Percentiles rank a stretch among this genome's conserved stretches.
Conservation (phyloP, 2,113 vertebrate genomes). For the Vimba vimba region DNA sequence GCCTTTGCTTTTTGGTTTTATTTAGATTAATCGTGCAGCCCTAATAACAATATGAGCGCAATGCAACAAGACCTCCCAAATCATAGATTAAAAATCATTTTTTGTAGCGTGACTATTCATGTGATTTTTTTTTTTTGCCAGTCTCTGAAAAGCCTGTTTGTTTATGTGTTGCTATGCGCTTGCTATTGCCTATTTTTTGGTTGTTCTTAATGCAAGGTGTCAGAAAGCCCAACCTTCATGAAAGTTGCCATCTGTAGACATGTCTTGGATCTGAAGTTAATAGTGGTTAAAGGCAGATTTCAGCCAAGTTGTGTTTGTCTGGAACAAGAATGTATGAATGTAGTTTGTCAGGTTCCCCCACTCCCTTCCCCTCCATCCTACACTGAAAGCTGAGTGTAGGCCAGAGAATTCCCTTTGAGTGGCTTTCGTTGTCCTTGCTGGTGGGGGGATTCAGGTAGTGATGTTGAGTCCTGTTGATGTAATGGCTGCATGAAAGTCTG, state of each 20-base stretch:
- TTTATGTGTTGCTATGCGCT: neutral
- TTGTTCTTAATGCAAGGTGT: neutral
- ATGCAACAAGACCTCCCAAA: too few relatives aligned
- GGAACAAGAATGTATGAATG: neutral
- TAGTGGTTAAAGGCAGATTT: neutral
- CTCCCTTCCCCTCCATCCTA: conserved; percentile 21
- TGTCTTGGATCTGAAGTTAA: neutral
- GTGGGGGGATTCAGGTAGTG: conserved; percentile 27
- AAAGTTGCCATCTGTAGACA: neutral
- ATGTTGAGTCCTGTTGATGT: conserved; percentile 27
- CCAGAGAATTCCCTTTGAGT: conserved; percentile 39
- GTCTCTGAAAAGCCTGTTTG: neutral
- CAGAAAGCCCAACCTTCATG: neutral
- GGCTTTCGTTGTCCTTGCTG: conserved; percentile 16
- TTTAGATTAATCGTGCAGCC: neutral
- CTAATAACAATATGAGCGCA: neutral
- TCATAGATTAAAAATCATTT: too few relatives aligned
- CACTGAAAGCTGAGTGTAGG: conserved; percentile 39
- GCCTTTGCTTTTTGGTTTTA: neutral
- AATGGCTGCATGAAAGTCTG: conserved; percentile 29
- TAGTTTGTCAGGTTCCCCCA: neutral
- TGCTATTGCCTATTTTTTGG: neutral
- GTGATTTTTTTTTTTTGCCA: neutral
- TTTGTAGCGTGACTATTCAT: too few relatives aligned
- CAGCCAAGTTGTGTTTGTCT: neutral